phyloP scores from a whole-genome alignment of 2,797 vertebrate species.

The Myoxocephalus aenaeus region DNA sequence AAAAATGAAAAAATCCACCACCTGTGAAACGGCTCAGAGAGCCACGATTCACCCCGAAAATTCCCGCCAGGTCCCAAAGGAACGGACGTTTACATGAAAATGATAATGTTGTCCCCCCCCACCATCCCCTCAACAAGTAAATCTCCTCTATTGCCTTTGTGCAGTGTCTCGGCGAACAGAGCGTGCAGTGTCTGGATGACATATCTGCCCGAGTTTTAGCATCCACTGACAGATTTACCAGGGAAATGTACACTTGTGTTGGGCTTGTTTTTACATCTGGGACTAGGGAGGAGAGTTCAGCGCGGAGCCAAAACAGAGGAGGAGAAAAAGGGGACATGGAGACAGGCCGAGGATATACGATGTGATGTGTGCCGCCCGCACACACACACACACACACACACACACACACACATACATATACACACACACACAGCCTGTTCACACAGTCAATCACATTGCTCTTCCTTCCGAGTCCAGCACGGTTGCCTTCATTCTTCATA shows the following conservation, averaged over 20 bases:
- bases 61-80: constrained; percentile 28
- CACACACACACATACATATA: too few relatives aligned
- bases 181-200: constrained; percentile 54
- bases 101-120: constrained; percentile 41
- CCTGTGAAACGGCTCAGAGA: constrained; percentile 65
- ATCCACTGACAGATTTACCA: constrained; percentile 75
- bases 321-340: constrained; percentile 20
- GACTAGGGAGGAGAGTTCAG: constrained; percentile 19
- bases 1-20: constrained; percentile 20
- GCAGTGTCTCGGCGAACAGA: constrained; percentile 42
- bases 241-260: constrained; percentile 48
- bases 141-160: constrained; percentile 59
- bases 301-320: constrained; percentile 37
- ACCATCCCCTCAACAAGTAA: constrained; percentile 41
- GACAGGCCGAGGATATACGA: constrained; percentile 41
- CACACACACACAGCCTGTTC: constrained; percentile 8
- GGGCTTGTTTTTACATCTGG: constrained; percentile 67
- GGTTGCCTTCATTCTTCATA: constrained; percentile 38
- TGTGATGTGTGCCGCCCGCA: background rate
- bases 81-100: constrained; percentile 61
- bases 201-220: constrained; percentile 49
- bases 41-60: constrained; percentile 41
- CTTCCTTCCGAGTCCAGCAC: constrained; percentile 18
- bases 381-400: too few relatives aligned
- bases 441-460: constrained; percentile 44